phyloP scores from a whole-genome alignment of 2,113 vertebrate genomes.

The Corythoichthys intestinalis region DNA sequence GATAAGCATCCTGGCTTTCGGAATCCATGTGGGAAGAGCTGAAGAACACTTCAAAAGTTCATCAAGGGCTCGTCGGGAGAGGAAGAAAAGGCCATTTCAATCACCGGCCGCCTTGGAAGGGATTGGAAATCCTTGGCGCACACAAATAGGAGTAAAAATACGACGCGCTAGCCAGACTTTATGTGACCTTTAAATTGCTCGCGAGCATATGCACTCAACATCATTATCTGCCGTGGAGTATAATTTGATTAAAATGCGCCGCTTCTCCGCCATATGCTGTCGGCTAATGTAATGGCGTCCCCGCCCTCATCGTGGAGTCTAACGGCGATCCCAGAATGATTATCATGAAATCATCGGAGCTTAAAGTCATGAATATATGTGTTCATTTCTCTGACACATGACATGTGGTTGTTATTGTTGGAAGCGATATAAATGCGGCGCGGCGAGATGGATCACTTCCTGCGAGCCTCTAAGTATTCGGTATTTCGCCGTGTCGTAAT shows the following conservation, averaged over 20 bases:
- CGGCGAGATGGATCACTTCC: constrained; percentile 50
- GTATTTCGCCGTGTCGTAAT: constrained; percentile 55
- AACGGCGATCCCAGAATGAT: constrained; percentile 47
- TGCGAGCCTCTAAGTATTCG: constrained; percentile 43
- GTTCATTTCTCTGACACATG: constrained; percentile 52
- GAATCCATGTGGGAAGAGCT: constrained; percentile 11
- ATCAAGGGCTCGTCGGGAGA: constrained; percentile 28
- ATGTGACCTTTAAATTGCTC: constrained; percentile 56
- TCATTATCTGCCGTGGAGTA: constrained; percentile 27
- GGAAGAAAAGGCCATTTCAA: constrained; percentile 56
- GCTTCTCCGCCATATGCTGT: constrained; percentile 57
- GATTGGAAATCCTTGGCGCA: constrained; percentile 11
- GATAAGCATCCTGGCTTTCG: background rate
- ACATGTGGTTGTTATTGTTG: constrained; percentile 60
- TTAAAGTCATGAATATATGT: constrained; percentile 62
- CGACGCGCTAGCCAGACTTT: constrained; percentile 40
- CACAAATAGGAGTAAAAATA: constrained; percentile 19
- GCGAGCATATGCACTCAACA: constrained; percentile 34
- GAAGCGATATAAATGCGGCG: constrained; percentile 48
- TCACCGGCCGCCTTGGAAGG: constrained; percentile 35
- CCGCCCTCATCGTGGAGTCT: constrained; percentile 44
- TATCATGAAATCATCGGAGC: constrained; percentile 61
- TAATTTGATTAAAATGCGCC: constrained; percentile 61
- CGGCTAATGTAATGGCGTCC: constrained; percentile 33
- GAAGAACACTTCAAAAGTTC: constrained; percentile 33